Conservation (phyloP, 2,888 invertebrate species). For the Caenorhabditis auriculariae region DNA sequence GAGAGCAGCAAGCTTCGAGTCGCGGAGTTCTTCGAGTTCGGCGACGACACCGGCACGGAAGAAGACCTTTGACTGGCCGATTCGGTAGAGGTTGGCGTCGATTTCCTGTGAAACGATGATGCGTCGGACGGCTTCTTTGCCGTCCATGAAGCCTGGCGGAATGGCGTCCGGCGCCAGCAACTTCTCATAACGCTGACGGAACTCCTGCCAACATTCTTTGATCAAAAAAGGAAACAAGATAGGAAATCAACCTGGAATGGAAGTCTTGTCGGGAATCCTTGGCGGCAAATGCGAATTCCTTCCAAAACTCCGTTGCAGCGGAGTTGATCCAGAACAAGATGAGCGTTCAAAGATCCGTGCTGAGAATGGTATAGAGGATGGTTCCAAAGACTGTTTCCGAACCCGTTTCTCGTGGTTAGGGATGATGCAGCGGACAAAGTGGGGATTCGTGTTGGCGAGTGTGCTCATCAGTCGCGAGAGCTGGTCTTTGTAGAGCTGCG, state of each 20-base stretch:
- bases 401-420: constrained; percentile 97
- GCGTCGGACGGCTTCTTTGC: constrained; percentile 96
- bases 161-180: constrained; percentile 96
- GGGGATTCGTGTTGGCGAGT: constrained; percentile 91
- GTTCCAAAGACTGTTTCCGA: not conserved
- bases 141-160: constrained; percentile 98
- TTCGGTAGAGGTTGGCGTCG: constrained; percentile 90
- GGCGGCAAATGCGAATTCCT: constrained; percentile 97
- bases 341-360: constrained; percentile 96
- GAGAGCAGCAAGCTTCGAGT: constrained; percentile 95
- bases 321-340: constrained; percentile 94
- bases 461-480: constrained; percentile 86
- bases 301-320: constrained; percentile 98
- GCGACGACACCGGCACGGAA: constrained; percentile 98
- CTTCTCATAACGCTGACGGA: constrained; percentile 89
- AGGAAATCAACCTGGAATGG: constrained; percentile 73
- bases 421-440: constrained; percentile 99
- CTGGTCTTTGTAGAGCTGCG: constrained; percentile 96
- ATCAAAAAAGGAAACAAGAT: constrained; percentile 67
- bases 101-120: constrained; percentile 86
- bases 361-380: constrained; percentile 9
- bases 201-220: constrained; percentile 85
- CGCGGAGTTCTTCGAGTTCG: constrained; percentile 88
- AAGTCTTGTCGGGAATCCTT: constrained; percentile 98
- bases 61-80: constrained; percentile 99